Evolutionary conservation across 2,888 invertebrate species (phyloP).

Genomic region (Drosophila prostipennis): DNA sequence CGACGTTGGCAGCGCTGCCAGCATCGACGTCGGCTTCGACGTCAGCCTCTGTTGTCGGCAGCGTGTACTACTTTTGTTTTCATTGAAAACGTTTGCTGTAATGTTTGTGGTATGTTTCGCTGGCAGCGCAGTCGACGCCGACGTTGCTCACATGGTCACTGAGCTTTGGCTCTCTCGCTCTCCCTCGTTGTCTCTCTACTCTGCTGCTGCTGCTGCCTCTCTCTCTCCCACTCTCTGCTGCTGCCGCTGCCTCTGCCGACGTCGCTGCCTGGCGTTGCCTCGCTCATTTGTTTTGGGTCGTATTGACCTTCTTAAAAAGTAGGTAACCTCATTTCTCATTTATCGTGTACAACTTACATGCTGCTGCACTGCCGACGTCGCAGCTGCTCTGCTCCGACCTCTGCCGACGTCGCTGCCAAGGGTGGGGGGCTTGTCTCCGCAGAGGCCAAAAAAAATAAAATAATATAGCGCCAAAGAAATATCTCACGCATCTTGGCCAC

Average conservation of each 20-base stretch:
- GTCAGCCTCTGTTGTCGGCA: conserved; percentile 45
- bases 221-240: background rate
- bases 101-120: conserved; percentile 69
- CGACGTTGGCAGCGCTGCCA: conserved; percentile 8
- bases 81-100: conserved; percentile 79
- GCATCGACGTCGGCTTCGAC: conserved; percentile 25
- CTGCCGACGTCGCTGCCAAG: conserved; percentile 21
- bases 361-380: conserved; percentile 39
- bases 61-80: conserved; percentile 78
- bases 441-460: conserved; percentile 1
- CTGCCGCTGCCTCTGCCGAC: conserved; percentile 22
- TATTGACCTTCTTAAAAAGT: conserved; percentile 84
- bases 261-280: conserved; percentile 60
- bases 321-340: conserved; percentile 83
- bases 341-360: conserved; percentile 82
- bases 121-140: conserved; percentile 44
- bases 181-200: conserved; percentile 24
- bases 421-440: conserved; percentile 30
- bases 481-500: conserved; percentile 26
- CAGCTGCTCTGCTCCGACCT: conserved; percentile 16
- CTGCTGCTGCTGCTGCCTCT: background rate
- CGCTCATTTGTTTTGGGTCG: conserved; percentile 80
- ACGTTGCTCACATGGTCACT: conserved; percentile 77
- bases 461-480: conserved; percentile 16
- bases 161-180: conserved; percentile 61